A percentile compares a stretch with the other conserved stretches of the same genome.
Conservation (phyloP, 2,797 vertebrate genomes). For the Enteromius fasciolatus region DNA sequence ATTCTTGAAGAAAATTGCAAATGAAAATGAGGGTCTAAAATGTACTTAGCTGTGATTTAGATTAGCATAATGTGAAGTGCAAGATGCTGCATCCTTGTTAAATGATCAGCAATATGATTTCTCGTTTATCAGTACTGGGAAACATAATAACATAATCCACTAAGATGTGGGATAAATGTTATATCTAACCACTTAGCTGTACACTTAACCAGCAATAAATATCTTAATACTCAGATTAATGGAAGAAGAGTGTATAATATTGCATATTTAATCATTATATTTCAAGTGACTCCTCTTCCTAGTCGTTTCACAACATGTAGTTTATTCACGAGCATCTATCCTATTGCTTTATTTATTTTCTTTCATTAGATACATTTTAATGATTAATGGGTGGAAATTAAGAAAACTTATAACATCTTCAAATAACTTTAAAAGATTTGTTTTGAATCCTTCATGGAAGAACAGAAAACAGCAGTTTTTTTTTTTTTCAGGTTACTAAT, state of each 20-base stretch:
- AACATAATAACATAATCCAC: slow-evolving; percentile 22
- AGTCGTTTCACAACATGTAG: slow-evolving; percentile 1
- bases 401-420: no score
- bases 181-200: slow-evolving; percentile 6
- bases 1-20: background rate
- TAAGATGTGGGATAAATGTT: slow-evolving; percentile 20
- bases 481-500: no score
- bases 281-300: background rate
- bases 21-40: slow-evolving; percentile 25
- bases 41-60: background rate
- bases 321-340: background rate
- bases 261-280: slow-evolving; percentile 7
- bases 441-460: no score
- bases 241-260: background rate
- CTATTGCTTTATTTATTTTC: slow-evolving; percentile 4
- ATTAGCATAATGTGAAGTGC: slow-evolving; percentile 30
- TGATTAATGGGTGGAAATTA: background rate
- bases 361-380: slow-evolving; percentile 4
- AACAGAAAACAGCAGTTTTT: no score
- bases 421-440: no score
- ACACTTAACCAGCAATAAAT: slow-evolving; percentile 6
- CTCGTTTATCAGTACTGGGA: background rate
- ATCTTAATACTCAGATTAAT: slow-evolving; percentile 22
- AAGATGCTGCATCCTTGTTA: slow-evolving; percentile 9
- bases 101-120: background rate